A percentile compares a stretch with the other conserved stretches of the same genome.
Conservation (phyloP, 2,797 vertebrate genomes). For the Scarus forsteni region DNA sequence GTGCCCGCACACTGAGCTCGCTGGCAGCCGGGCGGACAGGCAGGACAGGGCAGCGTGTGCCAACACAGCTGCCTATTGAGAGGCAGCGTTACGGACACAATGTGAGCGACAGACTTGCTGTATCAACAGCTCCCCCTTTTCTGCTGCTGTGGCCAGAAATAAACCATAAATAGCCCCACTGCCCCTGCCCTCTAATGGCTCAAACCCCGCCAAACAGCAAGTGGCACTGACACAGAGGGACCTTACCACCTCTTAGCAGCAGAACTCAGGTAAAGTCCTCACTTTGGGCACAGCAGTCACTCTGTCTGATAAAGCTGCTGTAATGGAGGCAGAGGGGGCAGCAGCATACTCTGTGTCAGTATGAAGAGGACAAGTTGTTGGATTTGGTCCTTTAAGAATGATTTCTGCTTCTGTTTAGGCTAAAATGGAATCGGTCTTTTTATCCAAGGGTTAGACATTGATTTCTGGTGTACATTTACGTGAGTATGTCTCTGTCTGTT, state of each 20-base stretch:
- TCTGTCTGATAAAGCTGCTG: constrained; percentile 12
- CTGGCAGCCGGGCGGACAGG: constrained; percentile 76
- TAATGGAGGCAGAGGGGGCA: constrained; percentile 30
- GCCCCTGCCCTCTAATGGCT: constrained; percentile 72
- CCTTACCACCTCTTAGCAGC: constrained; percentile 65
- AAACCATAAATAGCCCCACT: constrained; percentile 87
- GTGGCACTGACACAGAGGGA: constrained; percentile 69
- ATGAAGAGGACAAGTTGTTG: too few species aligned
- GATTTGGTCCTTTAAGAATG: not conserved
- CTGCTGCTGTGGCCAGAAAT: constrained; percentile 88
- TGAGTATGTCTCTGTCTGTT: constrained; percentile 26
- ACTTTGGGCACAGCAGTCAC: constrained; percentile 22
- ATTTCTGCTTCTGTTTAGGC: not conserved
- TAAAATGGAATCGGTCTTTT: too few species aligned
- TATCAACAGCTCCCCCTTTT: constrained; percentile 87
- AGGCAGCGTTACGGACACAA: constrained; percentile 83
- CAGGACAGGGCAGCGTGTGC: constrained; percentile 73
- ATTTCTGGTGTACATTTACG: constrained; percentile 18
- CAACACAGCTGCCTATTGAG: constrained; percentile 87
- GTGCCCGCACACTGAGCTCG: constrained; percentile 70
- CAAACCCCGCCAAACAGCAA: constrained; percentile 72
- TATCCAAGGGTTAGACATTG: not conserved
- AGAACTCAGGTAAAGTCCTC: constrained; percentile 73
- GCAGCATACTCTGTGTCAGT: constrained; percentile 17
- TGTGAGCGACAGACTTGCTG: constrained; percentile 87